These are phyloP conservation scores for Linnaemya tessellans DNA, from an alignment of 2,888 invertebrate genomes.

Conservation along the genomic window DNA sequence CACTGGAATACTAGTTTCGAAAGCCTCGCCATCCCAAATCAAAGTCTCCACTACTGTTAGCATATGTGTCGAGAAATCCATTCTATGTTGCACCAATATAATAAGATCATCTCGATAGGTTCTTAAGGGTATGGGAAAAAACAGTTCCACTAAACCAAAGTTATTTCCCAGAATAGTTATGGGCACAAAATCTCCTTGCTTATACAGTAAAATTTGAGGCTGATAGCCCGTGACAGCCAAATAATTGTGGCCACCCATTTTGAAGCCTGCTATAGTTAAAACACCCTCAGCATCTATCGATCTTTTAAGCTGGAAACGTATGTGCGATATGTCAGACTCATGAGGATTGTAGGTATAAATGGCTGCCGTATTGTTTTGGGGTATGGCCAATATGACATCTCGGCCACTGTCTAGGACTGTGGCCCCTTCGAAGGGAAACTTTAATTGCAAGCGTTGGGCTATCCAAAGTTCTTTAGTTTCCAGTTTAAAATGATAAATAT, in stretches of 20 bases:
- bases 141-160: slow-evolving; percentile 81
- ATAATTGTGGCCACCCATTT: slow-evolving; percentile 82
- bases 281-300: slow-evolving; percentile 77
- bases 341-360: slow-evolving; percentile 79
- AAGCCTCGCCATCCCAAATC: slow-evolving; percentile 83
- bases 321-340: slow-evolving; percentile 69
- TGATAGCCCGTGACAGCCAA: slow-evolving; percentile 80
- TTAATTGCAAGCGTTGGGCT: slow-evolving; percentile 78
- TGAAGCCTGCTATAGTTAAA: slow-evolving; percentile 78
- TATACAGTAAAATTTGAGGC: slow-evolving; percentile 81
- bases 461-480: slow-evolving; percentile 79
- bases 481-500: slow-evolving; percentile 79
- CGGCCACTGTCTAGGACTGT: slow-evolving; percentile 79
- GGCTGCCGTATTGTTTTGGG: slow-evolving; percentile 77
- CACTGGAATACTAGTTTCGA: slow-evolving; percentile 79
- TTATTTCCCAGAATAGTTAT: slow-evolving; percentile 80
- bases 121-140: slow-evolving; percentile 80
- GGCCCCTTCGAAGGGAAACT: slow-evolving; percentile 75
- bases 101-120: slow-evolving; percentile 83
- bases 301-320: slow-evolving; percentile 72
- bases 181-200: slow-evolving; percentile 79
- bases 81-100: slow-evolving; percentile 82
- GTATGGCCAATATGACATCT: slow-evolving; percentile 80
- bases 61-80: slow-evolving; percentile 80
- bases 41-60: slow-evolving; percentile 81